A percentile compares a stretch with the other conserved stretches of the same genome.
These are phyloP conservation scores for Notothenia rossii DNA, from an alignment of 2,113 vertebrate genomes.

Conservation along the genomic window DNA sequence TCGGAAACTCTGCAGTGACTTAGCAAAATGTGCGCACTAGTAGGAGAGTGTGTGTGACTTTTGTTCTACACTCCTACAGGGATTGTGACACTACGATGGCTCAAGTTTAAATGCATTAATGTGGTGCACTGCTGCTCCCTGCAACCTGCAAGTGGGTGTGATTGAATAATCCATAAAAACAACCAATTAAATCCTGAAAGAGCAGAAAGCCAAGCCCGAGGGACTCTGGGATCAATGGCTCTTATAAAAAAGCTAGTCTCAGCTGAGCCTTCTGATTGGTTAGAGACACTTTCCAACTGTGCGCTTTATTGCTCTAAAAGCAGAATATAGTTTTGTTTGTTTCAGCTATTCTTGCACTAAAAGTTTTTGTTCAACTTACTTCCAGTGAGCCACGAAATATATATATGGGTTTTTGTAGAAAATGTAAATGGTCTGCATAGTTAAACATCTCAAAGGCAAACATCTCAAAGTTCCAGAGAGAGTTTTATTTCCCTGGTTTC, in stretches of 20 bases:
- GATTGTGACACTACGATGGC: conserved; percentile 19
- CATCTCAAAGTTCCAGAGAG: no score
- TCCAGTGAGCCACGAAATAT: not conserved
- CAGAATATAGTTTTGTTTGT: not conserved
- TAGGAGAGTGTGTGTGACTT: no score
- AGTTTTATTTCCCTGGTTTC: no score
- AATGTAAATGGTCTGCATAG: not conserved
- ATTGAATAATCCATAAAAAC: conserved; percentile 44
- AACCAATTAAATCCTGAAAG: conserved; percentile 59
- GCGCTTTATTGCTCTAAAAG: not conserved
- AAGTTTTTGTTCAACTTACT: not conserved
- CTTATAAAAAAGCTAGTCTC: conserved; percentile 14
- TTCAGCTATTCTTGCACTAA: not conserved
- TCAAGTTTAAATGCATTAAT: conserved; percentile 28
- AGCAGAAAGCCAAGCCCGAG: conserved; percentile 33
- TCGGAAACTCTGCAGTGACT: conserved; percentile 13
- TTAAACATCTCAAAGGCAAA: no score
- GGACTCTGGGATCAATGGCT: conserved; percentile 40
- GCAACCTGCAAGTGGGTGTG: conserved; percentile 17
- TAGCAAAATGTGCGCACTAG: not conserved
- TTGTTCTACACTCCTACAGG: not conserved
- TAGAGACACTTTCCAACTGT: not conserved
- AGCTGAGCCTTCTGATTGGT: conserved; percentile 40
- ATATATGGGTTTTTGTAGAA: not conserved
- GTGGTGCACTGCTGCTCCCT: conserved; percentile 14